Evolutionary conservation across 2,888 invertebrate species (phyloP).

Genomic region (Epsilonema sp.): DNA sequence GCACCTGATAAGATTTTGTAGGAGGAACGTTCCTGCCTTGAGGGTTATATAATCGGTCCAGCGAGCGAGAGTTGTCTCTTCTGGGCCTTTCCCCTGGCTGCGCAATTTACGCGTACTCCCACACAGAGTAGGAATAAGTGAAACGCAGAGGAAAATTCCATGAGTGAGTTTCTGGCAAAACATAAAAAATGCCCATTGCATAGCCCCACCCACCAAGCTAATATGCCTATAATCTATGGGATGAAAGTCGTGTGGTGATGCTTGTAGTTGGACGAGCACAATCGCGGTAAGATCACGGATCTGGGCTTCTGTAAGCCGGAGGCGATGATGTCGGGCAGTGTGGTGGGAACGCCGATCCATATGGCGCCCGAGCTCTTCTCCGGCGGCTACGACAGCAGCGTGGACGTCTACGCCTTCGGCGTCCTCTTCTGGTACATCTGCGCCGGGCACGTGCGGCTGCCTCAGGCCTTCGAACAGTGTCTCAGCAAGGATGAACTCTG

Average conservation of each 20-base stretch:
- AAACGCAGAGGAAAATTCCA: no score
- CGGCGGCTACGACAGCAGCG: constrained; percentile 55
- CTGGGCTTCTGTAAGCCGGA: constrained; percentile 73
- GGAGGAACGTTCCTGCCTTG: no score
- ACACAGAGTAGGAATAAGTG: no score
- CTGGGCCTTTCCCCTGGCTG: no score
- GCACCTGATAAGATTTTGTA: no score
- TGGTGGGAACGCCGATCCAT: constrained; percentile 58
- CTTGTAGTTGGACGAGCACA: constrained; percentile 44
- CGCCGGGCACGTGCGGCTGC: constrained; percentile 56
- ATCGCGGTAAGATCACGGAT: constrained; percentile 61
- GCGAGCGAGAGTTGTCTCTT: no score
- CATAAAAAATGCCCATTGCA: no score
- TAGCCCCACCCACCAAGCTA: no score
- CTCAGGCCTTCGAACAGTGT: constrained; percentile 57
- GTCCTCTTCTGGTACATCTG: constrained; percentile 62
- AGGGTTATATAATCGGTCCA: constrained; percentile 4
- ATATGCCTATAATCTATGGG: no score
- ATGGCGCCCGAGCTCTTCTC: constrained; percentile 72
- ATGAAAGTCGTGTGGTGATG: no score
- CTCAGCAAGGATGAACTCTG: constrained; percentile 66
- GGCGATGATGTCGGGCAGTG: constrained; percentile 69
- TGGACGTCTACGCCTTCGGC: constrained; percentile 73
- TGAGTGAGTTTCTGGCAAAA: no score
- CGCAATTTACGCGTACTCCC: no score